phyloP scores from a whole-genome alignment of 1,140 invertebrate genomes.

The Drosophila repletoides region DNA sequence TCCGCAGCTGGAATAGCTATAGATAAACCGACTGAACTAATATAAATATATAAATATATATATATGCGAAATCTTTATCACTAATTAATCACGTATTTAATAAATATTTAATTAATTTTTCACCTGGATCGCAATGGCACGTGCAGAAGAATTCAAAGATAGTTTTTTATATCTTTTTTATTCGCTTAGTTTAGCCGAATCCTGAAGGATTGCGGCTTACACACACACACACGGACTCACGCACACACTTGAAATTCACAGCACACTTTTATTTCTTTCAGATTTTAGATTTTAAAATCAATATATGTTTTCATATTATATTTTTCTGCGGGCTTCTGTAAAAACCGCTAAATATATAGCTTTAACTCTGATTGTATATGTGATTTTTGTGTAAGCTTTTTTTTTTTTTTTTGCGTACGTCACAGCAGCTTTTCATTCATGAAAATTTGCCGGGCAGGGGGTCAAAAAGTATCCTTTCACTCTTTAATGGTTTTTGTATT shows the following conservation, averaged over 20 bases:
- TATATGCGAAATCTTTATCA: background rate
- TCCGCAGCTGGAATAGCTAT: background rate
- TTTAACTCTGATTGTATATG: constrained; percentile 28
- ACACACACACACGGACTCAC: constrained; percentile 5
- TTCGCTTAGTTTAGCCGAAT: constrained; percentile 34
- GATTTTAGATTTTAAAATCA: constrained; percentile 48
- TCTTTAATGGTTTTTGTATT: constrained; percentile 26
- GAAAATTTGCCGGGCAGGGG: background rate
- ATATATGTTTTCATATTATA: constrained; percentile 60
- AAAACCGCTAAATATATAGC: too few relatives aligned
- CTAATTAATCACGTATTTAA: constrained; percentile 60
- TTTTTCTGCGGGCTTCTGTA: too few relatives aligned
- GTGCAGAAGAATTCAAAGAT: constrained; percentile 78
- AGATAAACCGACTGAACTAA: background rate
- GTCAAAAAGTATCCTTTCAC: constrained; percentile 44
- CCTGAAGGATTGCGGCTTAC: constrained; percentile 16
- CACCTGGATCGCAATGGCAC: constrained; percentile 82
- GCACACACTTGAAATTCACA: background rate
- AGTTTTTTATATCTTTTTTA: constrained; percentile 24
- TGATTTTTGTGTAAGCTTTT: constrained; percentile 22
- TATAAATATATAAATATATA: background rate
- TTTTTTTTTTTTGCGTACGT: constrained; percentile 24
- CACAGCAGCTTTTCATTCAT: constrained; percentile 32
- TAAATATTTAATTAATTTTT: constrained; percentile 36
- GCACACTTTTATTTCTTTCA: constrained; percentile 12